Conservation (phyloP, 1,140 invertebrate species). For the Leptinotarsa lineolata region DNA sequence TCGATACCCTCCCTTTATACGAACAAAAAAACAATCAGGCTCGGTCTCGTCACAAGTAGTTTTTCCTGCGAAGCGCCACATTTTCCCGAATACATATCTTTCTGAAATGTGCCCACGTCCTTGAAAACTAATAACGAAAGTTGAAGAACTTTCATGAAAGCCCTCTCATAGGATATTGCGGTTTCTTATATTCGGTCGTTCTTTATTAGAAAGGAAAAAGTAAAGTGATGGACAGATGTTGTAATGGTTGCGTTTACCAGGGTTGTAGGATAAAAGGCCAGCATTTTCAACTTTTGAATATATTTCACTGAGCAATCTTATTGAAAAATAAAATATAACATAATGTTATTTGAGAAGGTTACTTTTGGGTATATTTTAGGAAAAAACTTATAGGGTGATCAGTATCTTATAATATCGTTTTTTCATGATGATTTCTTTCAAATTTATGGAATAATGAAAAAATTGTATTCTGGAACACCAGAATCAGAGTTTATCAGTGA, state of each 20-base stretch:
- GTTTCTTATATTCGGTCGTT: neutral
- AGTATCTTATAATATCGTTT: too few species aligned
- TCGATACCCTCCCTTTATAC: neutral
- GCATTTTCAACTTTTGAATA: neutral
- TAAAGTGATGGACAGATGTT: neutral
- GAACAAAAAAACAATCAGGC: neutral
- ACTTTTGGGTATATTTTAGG: too few species aligned
- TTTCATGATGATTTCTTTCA: too few species aligned
- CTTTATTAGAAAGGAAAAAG: neutral
- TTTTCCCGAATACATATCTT: neutral
- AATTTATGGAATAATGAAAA: too few species aligned
- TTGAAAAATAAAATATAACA: too few species aligned
- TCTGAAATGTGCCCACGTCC: neutral
- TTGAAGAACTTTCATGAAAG: neutral
- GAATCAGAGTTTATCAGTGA: too few species aligned
- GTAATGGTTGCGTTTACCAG: neutral
- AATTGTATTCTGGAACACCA: too few species aligned
- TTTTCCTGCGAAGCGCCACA: neutral
- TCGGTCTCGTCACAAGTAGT: neutral
- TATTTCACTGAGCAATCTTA: neutral
- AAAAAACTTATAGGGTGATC: too few species aligned
- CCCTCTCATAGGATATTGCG: neutral
- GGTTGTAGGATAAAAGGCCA: neutral
- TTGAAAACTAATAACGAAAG: slow-evolving; percentile 8
- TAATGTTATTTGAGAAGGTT: too few species aligned